Evolutionary conservation across 1,140 invertebrate species (phyloP).

Genomic region (Drosophila oshimai): DNA sequence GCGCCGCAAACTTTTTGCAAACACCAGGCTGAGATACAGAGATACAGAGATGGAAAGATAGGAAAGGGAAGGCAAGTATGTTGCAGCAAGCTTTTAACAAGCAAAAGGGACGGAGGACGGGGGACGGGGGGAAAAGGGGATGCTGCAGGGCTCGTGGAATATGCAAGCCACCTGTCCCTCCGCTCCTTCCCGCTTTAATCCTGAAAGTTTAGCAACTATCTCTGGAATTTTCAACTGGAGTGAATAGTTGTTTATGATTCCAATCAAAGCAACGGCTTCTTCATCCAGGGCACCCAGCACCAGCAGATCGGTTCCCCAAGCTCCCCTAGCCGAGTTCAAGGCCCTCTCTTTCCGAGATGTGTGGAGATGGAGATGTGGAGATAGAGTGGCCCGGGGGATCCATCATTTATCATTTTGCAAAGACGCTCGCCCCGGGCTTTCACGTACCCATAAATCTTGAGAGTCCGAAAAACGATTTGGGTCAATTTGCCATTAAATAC

Average conservation of each 20-base stretch:
- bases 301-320: too few species aligned
- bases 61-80: conserved; percentile 43
- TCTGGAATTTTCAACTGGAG: not conserved
- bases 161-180: conserved; percentile 33
- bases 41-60: conserved; percentile 6
- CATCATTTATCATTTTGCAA: conserved; percentile 18
- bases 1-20: conserved; percentile 54
- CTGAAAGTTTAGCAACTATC: not conserved
- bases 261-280: not conserved
- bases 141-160: conserved; percentile 36
- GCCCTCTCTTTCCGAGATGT: not conserved
- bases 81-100: conserved; percentile 59
- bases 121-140: too few species aligned
- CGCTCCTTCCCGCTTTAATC: not conserved
- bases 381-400: not conserved
- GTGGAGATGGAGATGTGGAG: not conserved
- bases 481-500: conserved; percentile 66
- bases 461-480: conserved; percentile 41
- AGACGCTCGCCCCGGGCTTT: not conserved
- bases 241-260: conserved; percentile 1
- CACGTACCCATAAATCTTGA: conserved; percentile 19
- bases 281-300: too few species aligned
- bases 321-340: not conserved
- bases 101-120: not conserved
- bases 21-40: conserved; percentile 6